phyloP scores from a whole-genome alignment of 2,888 invertebrate genomes.

The Ornithoptera priamus region DNA sequence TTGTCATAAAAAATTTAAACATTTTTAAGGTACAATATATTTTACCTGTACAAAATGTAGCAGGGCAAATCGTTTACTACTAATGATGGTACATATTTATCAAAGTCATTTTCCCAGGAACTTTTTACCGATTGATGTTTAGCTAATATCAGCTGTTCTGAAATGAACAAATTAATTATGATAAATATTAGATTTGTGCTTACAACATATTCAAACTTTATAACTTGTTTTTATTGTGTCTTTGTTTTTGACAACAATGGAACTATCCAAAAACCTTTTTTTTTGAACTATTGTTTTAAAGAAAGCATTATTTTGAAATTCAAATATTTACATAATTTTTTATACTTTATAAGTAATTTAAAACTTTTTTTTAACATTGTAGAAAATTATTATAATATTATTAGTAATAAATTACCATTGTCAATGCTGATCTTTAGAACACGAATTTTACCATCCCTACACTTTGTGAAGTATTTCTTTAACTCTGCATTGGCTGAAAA shows the following conservation, averaged over 20 bases:
- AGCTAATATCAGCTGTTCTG: slow-evolving; percentile 88
- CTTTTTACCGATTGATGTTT: slow-evolving; percentile 83
- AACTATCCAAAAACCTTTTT: too few species aligned
- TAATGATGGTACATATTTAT: slow-evolving; percentile 84
- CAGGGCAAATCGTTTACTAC: slow-evolving; percentile 91
- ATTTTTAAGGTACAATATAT: slow-evolving; percentile 1
- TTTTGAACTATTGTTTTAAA: too few species aligned
- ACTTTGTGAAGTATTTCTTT: slow-evolving; percentile 89
- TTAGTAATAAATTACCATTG: slow-evolving; percentile 82
- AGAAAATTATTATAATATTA: neutral
- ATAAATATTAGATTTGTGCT: too few species aligned
- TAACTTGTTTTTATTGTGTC: too few species aligned
- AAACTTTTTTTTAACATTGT: neutral
- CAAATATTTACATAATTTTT: too few species aligned
- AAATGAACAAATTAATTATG: slow-evolving; percentile 37
- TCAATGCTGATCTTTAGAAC: slow-evolving; percentile 91
- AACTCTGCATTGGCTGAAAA: slow-evolving; percentile 90
- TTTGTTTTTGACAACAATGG: too few species aligned
- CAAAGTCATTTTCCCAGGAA: slow-evolving; percentile 93
- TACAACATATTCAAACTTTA: too few species aligned
- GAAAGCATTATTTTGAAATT: too few species aligned
- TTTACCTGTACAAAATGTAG: slow-evolving; percentile 91
- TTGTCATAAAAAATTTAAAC: neutral
- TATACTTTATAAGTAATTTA: neutral
- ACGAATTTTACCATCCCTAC: slow-evolving; percentile 89